A percentile compares a stretch with the other conserved stretches of the same genome.
These are phyloP conservation scores for Anthoscopus minutus DNA, from an alignment of 2,113 vertebrate species.

Conservation along the genomic window DNA sequence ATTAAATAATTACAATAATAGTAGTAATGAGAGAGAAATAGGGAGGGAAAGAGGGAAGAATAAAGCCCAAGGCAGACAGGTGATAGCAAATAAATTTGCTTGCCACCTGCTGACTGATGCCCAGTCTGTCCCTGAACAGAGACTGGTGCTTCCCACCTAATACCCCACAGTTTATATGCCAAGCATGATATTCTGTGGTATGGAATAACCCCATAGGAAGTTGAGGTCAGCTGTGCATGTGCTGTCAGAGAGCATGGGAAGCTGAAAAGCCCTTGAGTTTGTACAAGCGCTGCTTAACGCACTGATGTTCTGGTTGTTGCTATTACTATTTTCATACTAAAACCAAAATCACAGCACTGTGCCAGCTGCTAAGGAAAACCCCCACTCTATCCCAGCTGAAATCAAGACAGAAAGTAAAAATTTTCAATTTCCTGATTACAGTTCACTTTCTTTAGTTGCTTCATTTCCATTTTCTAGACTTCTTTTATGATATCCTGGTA, in stretches of 20 bases:
- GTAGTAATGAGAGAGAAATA: neutral
- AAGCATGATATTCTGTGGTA: neutral
- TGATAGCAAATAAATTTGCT: neutral
- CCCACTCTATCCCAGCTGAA: neutral
- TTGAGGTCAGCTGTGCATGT: neutral
- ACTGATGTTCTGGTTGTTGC: neutral
- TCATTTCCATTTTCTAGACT: neutral
- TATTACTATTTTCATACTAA: neutral
- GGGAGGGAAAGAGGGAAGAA: neutral
- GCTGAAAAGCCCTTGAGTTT: neutral
- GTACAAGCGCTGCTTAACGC: neutral
- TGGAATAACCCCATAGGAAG: neutral
- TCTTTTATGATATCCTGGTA: neutral
- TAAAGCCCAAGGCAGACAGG: neutral
- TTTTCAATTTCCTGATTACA: neutral
- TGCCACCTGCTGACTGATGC: neutral
- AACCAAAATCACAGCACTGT: neutral
- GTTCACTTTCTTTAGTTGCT: neutral
- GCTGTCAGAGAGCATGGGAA: neutral
- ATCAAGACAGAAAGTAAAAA: neutral
- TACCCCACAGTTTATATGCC: neutral
- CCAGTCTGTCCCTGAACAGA: neutral
- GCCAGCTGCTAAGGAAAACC: neutral
- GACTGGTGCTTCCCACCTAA: neutral
- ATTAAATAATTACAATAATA: neutral